A percentile compares a stretch with the other conserved stretches of the same genome.
phyloP scores from a whole-genome alignment of 2,888 invertebrate genomes.

The Choristoneura rosaceana region DNA sequence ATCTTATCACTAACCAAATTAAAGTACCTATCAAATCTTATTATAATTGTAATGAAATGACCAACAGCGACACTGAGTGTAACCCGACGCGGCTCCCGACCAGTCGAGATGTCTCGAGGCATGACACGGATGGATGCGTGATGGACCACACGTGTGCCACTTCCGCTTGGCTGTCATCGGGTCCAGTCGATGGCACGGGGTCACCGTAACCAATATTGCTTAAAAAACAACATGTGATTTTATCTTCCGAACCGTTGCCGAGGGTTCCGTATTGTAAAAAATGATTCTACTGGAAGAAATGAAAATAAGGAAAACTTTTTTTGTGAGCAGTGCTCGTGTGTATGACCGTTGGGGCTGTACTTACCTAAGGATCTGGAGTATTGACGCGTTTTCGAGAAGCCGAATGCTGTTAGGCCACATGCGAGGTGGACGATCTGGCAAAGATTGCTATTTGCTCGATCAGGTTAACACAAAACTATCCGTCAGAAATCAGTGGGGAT shows the following conservation, averaged over 20 bases:
- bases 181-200: constrained; percentile 11
- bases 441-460: too few species aligned
- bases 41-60: not conserved
- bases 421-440: too few species aligned
- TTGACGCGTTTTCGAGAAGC: too few species aligned
- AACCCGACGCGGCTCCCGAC: constrained; percentile 59
- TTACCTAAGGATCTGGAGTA: too few species aligned
- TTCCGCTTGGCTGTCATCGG: constrained; percentile 42
- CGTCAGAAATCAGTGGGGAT: too few species aligned
- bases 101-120: constrained; percentile 43
- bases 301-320: too few species aligned
- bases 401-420: too few species aligned
- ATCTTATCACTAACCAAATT: not conserved
- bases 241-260: not conserved
- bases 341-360: too few species aligned
- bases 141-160: constrained; percentile 66
- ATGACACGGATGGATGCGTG: constrained; percentile 56
- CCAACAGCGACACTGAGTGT: constrained; percentile 48
- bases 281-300: too few species aligned
- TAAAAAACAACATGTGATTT: not conserved
- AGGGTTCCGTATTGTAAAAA: not conserved
- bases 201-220: not conserved
- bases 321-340: too few species aligned
- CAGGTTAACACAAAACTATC: too few species aligned
- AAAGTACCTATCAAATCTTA: not conserved